These are phyloP conservation scores for Melospiza melodia DNA, from an alignment of 2,113 vertebrate genomes.

Conservation along the genomic window DNA sequence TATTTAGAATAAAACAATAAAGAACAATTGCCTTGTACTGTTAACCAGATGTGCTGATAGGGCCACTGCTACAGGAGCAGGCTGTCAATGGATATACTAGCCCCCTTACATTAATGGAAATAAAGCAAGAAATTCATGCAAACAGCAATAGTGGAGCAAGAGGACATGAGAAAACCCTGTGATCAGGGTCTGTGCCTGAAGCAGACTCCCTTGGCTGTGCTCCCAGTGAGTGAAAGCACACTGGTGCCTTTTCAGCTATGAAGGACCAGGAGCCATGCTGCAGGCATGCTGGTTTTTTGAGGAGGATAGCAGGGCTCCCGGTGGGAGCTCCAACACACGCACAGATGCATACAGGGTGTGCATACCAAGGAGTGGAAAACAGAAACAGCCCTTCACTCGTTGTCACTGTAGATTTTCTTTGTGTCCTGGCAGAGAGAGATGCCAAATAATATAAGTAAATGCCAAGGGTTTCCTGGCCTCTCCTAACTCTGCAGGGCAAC, in stretches of 20 bases:
- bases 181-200: background rate
- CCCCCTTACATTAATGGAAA: background rate
- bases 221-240: background rate
- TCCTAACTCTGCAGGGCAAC: background rate
- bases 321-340: background rate
- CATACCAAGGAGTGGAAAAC: background rate
- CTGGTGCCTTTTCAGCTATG: background rate
- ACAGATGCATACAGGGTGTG: accelerated
- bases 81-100: background rate
- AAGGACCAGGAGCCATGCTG: accelerated
- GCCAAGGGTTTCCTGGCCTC: background rate
- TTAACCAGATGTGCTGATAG: background rate
- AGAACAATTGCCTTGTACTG: background rate
- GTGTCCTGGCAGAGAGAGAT: background rate
- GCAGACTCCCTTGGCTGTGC: background rate
- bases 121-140: background rate
- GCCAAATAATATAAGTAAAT: background rate
- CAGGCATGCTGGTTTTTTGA: accelerated
- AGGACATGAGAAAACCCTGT: background rate
- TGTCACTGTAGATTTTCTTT: background rate
- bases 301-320: background rate
- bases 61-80: background rate
- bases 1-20: background rate
- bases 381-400: background rate
- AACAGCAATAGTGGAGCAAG: background rate